A percentile compares a stretch with the other conserved stretches of the same genome.
Evolutionary conservation across 2,797 vertebrate genomes (phyloP).

Genomic region (Acestrorhynchus altus): DNA sequence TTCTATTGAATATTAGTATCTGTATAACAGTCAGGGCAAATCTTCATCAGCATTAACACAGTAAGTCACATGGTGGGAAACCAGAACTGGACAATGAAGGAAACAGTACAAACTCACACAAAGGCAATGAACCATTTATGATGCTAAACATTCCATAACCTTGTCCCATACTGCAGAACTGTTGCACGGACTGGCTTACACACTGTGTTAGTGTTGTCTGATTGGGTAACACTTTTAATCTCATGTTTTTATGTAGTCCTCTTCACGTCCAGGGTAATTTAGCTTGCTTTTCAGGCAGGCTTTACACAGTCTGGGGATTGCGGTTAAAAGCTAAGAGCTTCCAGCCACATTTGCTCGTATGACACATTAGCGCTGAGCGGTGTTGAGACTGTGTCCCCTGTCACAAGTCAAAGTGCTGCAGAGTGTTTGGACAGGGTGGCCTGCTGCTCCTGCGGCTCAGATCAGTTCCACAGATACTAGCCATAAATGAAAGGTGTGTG

Average conservation of each 20-base stretch:
- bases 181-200: neutral
- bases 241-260: neutral
- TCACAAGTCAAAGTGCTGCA: slow-evolving; percentile 45
- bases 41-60: neutral
- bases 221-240: slow-evolving; percentile 7
- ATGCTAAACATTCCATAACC: neutral
- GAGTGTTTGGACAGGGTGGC: slow-evolving; percentile 59
- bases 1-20: neutral
- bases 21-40: neutral
- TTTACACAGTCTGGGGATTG: neutral
- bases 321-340: neutral
- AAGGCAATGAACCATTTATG: neutral
- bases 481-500: slow-evolving; percentile 55
- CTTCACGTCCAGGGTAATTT: neutral
- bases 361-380: slow-evolving; percentile 40
- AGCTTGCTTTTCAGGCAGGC: slow-evolving; percentile 1
- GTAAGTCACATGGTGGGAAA: neutral
- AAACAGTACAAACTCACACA: neutral
- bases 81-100: neutral
- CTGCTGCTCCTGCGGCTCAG: slow-evolving; percentile 41
- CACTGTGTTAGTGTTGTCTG: neutral
- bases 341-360: neutral
- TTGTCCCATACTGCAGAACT: neutral
- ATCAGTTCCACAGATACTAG: slow-evolving; percentile 59
- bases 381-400: slow-evolving; percentile 29